Percentiles rank a stretch among this genome's conserved stretches.
Conservation (phyloP, 2,888 invertebrate genomes). For the Vanessa cardui region DNA sequence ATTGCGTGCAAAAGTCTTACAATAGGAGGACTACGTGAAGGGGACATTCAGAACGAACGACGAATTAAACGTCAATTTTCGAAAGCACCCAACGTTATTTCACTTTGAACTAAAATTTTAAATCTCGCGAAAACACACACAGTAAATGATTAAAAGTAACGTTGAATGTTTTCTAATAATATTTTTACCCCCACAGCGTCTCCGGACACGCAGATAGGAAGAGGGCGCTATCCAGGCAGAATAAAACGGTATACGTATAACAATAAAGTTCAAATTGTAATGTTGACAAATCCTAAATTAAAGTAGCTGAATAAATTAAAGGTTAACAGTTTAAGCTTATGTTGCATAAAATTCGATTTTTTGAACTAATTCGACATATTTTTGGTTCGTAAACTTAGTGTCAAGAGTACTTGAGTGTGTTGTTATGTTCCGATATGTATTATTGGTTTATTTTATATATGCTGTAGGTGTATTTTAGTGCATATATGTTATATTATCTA, state of each 20-base stretch:
- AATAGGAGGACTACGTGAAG: slow-evolving; percentile 1
- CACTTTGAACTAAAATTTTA: neutral
- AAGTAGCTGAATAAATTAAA: neutral
- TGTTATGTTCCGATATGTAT: neutral
- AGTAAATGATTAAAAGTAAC: neutral
- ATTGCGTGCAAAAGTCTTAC: slow-evolving; percentile 15
- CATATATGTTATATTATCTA: neutral
- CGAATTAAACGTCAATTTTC: slow-evolving; percentile 12
- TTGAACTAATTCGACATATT: neutral
- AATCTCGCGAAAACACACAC: neutral
- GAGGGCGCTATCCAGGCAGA: slow-evolving; percentile 61
- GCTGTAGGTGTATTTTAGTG: neutral
- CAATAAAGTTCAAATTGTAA: slow-evolving; percentile 15
- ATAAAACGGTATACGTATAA: slow-evolving; percentile 46
- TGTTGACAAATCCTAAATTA: neutral
- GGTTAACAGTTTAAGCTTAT: neutral
- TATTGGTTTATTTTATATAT: neutral
- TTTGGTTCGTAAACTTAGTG: neutral
- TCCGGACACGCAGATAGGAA: slow-evolving; percentile 69
- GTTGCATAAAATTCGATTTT: neutral
- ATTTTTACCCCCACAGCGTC: slow-evolving; percentile 63
- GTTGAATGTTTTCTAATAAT: slow-evolving; percentile 19
- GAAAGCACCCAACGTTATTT: slow-evolving; percentile 11
- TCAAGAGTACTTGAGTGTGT: neutral
- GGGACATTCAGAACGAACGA: slow-evolving; percentile 14